phyloP scores from a whole-genome alignment of 2,888 invertebrate species.

The Cataglyphis livida region DNA sequence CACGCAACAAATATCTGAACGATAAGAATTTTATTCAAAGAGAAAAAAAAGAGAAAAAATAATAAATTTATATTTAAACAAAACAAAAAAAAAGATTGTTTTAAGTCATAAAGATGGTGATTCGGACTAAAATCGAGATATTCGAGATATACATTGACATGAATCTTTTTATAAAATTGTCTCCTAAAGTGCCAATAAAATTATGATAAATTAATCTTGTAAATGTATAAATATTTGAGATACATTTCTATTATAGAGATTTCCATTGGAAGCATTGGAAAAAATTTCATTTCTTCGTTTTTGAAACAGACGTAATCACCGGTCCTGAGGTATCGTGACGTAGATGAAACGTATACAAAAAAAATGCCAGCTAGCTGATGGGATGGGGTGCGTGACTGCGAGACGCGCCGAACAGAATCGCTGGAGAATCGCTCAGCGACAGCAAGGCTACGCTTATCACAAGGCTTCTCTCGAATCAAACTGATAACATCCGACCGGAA shows the following conservation, averaged over 20 bases:
- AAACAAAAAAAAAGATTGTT: background rate
- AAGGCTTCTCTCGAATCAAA: background rate
- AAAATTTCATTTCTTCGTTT: background rate
- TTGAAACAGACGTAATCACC: background rate
- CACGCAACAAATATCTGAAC: background rate
- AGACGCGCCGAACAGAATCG: background rate
- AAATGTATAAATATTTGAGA: background rate
- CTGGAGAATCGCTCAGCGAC: background rate
- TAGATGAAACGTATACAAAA: background rate
- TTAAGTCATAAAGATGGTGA: background rate
- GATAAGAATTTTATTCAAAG: background rate
- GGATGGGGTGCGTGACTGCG: background rate
- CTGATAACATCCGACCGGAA: constrained; percentile 32
- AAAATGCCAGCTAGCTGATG: background rate
- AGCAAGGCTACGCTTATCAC: background rate
- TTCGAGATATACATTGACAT: background rate
- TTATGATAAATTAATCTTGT: background rate
- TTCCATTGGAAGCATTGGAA: background rate
- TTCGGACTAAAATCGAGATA: background rate
- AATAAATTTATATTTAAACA: no score
- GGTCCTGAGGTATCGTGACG: constrained; percentile 23
- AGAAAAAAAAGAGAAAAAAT: background rate
- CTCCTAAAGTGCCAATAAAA: background rate
- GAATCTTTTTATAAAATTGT: background rate
- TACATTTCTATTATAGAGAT: background rate